These are phyloP conservation scores for Eledone cirrhosa DNA, from an alignment of 2,888 invertebrate genomes.

Conservation along the genomic window DNA sequence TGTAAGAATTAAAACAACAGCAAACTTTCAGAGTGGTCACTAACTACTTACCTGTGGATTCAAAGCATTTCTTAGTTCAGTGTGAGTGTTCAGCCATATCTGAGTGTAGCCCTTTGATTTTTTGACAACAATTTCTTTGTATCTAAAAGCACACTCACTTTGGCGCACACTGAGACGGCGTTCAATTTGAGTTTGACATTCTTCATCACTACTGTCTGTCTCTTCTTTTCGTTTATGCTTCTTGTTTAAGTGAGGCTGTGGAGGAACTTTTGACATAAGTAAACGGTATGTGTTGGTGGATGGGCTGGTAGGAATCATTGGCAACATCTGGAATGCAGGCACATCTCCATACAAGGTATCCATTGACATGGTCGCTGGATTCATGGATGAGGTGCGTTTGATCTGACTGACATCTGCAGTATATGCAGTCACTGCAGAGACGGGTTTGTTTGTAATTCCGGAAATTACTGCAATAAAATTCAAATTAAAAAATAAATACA, in stretches of 20 bases:
- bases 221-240: slow-evolving; percentile 37
- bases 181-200: slow-evolving; percentile 43
- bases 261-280: slow-evolving; percentile 52
- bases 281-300: slow-evolving; percentile 57
- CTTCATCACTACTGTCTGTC: slow-evolving; percentile 40
- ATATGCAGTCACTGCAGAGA: slow-evolving; percentile 34
- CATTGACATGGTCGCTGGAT: slow-evolving; percentile 32
- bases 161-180: slow-evolving; percentile 64
- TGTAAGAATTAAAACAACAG: too few species aligned
- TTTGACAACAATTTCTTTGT: slow-evolving; percentile 72
- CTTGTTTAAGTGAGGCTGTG: slow-evolving; percentile 51
- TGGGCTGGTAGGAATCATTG: slow-evolving; percentile 55
- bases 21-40: neutral
- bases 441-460: slow-evolving; percentile 16
- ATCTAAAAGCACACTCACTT: slow-evolving; percentile 65
- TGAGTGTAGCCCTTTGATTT: slow-evolving; percentile 74
- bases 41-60: slow-evolving; percentile 72
- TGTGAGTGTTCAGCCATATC: slow-evolving; percentile 67
- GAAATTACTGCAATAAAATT: neutral
- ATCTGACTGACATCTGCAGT: slow-evolving; percentile 18
- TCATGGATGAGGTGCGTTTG: neutral
- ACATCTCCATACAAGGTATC: slow-evolving; percentile 46
- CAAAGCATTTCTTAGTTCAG: slow-evolving; percentile 73
- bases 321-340: slow-evolving; percentile 43
- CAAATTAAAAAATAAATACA: neutral